These are phyloP conservation scores for Altica lythri DNA, from an alignment of 2,888 invertebrate species.

Conservation along the genomic window DNA sequence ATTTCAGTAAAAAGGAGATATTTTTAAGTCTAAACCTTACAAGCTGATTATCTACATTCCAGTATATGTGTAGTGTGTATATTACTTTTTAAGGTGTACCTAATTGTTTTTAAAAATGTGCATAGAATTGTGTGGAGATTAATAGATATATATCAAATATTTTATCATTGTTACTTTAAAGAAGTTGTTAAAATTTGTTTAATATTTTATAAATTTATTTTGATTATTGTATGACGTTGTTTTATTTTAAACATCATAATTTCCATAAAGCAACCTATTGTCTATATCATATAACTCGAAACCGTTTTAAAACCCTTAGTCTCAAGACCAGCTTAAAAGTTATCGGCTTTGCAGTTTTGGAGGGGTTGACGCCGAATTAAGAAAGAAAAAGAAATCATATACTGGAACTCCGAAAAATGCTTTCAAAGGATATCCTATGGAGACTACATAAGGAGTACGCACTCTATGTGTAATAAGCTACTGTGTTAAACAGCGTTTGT, in stretches of 20 bases:
- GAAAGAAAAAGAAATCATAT: no score
- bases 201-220: constrained; percentile 24
- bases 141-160: constrained; percentile 17
- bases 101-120: not conserved
- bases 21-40: constrained; percentile 51
- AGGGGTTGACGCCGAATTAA: no score
- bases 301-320: no score
- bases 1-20: constrained; percentile 68
- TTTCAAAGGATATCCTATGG: no score
- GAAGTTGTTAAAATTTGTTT: constrained; percentile 13
- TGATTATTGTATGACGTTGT: constrained; percentile 4
- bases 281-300: no score
- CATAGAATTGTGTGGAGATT: not conserved
- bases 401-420: no score
- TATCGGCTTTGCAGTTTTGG: no score
- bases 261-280: no score
- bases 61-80: not conserved
- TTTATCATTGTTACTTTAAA: constrained; percentile 19
- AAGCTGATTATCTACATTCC: constrained; percentile 11
- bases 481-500: no score
- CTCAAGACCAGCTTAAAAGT: no score
- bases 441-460: no score
- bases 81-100: constrained; percentile 6
- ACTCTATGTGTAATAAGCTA: no score
- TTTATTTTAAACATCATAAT: constrained; percentile 2